These are phyloP conservation scores for Rallus limicola DNA, from an alignment of 2,113 vertebrate genomes.

Conservation along the genomic window DNA sequence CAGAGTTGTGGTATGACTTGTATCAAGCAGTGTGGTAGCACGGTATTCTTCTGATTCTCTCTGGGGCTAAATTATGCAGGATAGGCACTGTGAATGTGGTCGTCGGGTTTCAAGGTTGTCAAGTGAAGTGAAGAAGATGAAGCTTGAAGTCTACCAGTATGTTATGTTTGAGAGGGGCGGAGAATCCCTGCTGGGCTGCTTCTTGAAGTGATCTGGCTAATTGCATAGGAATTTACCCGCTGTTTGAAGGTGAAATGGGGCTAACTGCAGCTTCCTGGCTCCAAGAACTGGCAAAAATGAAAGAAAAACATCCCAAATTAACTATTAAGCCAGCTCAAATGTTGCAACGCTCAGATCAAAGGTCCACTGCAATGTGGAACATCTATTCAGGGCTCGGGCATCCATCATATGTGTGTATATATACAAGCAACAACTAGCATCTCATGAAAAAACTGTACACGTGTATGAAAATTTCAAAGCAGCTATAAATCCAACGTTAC, in stretches of 20 bases:
- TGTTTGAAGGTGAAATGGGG: not conserved
- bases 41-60: not conserved
- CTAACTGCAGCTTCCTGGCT: not conserved
- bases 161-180: not conserved
- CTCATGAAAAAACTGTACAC: not conserved
- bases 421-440: not conserved
- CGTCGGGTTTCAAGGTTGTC: not conserved
- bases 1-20: not conserved
- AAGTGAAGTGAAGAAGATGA: not conserved
- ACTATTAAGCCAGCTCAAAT: slow-evolving; percentile 49
- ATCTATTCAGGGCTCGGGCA: not conserved
- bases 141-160: not conserved
- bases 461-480: slow-evolving; percentile 27
- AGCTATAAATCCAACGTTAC: slow-evolving; percentile 1
- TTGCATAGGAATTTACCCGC: not conserved
- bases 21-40: not conserved
- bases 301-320: slow-evolving; percentile 39
- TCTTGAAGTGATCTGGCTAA: not conserved
- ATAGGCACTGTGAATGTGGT: not conserved
- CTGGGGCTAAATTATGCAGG: not conserved
- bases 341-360: slow-evolving; percentile 51
- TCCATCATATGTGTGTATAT: not conserved
- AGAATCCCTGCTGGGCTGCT: not conserved
- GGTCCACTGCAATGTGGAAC: slow-evolving; percentile 6
- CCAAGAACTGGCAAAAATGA: not conserved